Base-by-base conservation (phyloP, 1,140 invertebrate genomes). In the Drosophila nikananu region DNA sequence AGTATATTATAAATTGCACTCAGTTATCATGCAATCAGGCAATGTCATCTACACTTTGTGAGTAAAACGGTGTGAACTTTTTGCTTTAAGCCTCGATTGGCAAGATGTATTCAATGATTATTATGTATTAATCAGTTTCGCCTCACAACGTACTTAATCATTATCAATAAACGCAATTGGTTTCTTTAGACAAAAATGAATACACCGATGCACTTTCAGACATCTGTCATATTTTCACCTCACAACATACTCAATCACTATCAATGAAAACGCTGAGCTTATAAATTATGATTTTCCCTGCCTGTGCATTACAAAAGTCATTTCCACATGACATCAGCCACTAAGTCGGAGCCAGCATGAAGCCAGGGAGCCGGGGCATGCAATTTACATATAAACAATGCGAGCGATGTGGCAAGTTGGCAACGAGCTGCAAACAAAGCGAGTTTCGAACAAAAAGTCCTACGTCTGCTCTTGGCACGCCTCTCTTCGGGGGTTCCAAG, bases 381-480 rank as follows among this genome's bases (percentile, higher is more conserved):
- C 54, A 57, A 77, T 81, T 81, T 81, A 62, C 80, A 81, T 81
- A 78, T 23, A 57, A 73, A 82, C 80, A 82, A 82, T 82, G 81
- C 62, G 57, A 44, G 41, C 48, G 68, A 75, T 83, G 80, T 74
- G 80, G 80, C 70, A 83, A 80, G 54, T 57, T 57, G 54, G 54
- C 54, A 57, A 57, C 54, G 35, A 57, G 62, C 67, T 54, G 57
- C 52, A 73, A 46, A 51, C 78, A 81, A 66, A 81, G 64, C n/a
- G 32, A 46, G 21, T 61, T 49, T 15, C 63, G 19, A 52, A 83
- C 70, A 71, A 79, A 83, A 68, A 73, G 81, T 80, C 81, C 76
- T 83, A 79, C 9, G 21, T 25, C 54, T 83, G 76, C 76, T 60
- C 75, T 83, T 70, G 81, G 55, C 64, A 83, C 81, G 76, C 81